Evolutionary conservation across 2,797 vertebrate species (phyloP), one percentile per base, ranked within the genome.

Genomic region (Dipus sagitta): DNA sequence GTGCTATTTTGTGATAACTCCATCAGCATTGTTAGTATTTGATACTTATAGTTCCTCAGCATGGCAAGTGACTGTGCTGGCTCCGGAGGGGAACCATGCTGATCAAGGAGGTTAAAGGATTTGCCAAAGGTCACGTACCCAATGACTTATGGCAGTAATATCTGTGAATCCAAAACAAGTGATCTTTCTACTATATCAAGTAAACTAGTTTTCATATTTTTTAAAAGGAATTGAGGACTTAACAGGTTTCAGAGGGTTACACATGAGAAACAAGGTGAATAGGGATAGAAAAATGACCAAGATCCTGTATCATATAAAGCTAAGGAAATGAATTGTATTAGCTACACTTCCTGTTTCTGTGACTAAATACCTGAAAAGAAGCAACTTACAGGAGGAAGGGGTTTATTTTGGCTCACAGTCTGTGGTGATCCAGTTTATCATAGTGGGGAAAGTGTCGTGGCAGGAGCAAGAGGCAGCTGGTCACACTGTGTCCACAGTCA

Each of bases 101-200:
- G 28, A 84, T 91, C 60, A 80, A 38, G 84, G 28, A 92, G 64
- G 52, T 64, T 84, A 81, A 65, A 74, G 70, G 17, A 62, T 67
- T 79, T 91, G 79, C 58, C 92, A 77, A 85, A 65, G 67, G 62
- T 78, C 86, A 81, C 26, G 54, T 62, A 65, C 65, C 70, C 79
- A 38, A 62, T 91, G 62, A 80, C 21, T 80, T 23, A 86, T 94
- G 34, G 54, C 93, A 87, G 17, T 70, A 81, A 14, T 72, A 64
- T 76, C 81, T 96, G 60, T 77, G 78, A 95, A 87, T 95, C 32
- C n/a, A 38, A 70, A 94, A 58, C 24, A 84, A 52, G 81, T 28
- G 18, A 42, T 65, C 75, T 84, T 94, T 94, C 5, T 9, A 14
- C 3, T 83, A 5, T 42, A 77, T 32, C 74, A 90, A 14, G 64